These are phyloP conservation scores for Oreochromis spilurus DNA, from an alignment of 2,113 vertebrate genomes.

Conservation along the genomic window DNA sequence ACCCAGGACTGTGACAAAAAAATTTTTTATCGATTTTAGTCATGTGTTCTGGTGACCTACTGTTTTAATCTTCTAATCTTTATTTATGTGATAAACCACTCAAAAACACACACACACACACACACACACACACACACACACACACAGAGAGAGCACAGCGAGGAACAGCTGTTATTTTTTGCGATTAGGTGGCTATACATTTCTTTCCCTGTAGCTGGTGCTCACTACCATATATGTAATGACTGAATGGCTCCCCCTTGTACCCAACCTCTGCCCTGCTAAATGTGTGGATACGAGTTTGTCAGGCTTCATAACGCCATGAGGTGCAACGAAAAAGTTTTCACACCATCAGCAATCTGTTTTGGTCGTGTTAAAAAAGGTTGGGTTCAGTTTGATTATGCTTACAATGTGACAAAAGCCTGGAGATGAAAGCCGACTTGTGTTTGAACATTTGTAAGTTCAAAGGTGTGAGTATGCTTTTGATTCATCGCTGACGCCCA, in stretches of 20 bases:
- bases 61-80: background rate
- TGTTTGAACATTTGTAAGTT: background rate
- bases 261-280: background rate
- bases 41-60: background rate
- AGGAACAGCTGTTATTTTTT: background rate
- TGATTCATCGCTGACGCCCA: conserved; percentile 1
- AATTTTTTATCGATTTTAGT: background rate
- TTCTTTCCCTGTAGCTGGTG: background rate
- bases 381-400: background rate
- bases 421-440: background rate
- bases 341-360: background rate
- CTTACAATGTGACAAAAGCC: background rate
- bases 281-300: background rate
- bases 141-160: accelerated
- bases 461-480: background rate
- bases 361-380: background rate
- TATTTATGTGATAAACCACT: background rate
- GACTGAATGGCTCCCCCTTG: background rate
- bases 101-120: background rate
- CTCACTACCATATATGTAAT: accelerated
- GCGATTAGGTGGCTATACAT: background rate
- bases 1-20: background rate
- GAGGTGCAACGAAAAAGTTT: background rate
- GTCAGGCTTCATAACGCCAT: background rate
- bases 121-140: no score